Base-by-base conservation (phyloP, 2,113 vertebrate genomes). In the Piaya cayana region DNA sequence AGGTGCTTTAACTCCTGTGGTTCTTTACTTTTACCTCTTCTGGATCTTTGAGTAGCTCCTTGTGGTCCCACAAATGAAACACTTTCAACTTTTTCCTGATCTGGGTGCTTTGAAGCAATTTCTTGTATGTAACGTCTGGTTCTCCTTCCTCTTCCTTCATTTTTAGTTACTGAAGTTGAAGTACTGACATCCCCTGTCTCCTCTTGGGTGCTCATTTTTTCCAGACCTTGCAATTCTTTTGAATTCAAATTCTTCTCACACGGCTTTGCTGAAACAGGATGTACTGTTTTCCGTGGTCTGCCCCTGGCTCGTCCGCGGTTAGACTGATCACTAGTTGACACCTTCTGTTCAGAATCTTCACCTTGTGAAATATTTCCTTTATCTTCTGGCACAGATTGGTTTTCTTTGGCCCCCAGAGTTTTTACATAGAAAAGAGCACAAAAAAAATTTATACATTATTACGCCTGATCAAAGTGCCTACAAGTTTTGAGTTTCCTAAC, bases 371-470 rank as follows among this genome's bases (percentile, higher is more conserved):
- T 8, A 30, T 49, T 29, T 86, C 49, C 67, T 79, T 56, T 67
- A 8, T 45, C 70, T 82, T 75, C 97, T 95, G 69, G 45, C 92
- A 16, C 3, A 65, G 27, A 12, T 12, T 25, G 12, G 4, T 3
- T 5, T 30, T 56, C 69, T 77, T 68, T 6, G 18, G 18, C 2
- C 19, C 74, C 59, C 50, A 37, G 62, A 76, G n/a, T 49, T 59
- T 90, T 75, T 13, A 83, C 53, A 85, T 72, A 68, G 42, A 68
- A 63, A 68, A 94, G n/a, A 94, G 8, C 59, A 96, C 47, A 91
- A 74, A 62, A 2, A 77, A 9, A 59, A 90, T 52, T 83, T 11
- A 59, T 3, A 70, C 6, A 6, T 72, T 39, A 47, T 12, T 55
- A 20, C 8, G 20, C 1, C 36, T 34, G 23, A 72, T 18, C 25